phyloP scores from a whole-genome alignment of 2,113 vertebrate genomes.

The Catharus fuscescens region DNA sequence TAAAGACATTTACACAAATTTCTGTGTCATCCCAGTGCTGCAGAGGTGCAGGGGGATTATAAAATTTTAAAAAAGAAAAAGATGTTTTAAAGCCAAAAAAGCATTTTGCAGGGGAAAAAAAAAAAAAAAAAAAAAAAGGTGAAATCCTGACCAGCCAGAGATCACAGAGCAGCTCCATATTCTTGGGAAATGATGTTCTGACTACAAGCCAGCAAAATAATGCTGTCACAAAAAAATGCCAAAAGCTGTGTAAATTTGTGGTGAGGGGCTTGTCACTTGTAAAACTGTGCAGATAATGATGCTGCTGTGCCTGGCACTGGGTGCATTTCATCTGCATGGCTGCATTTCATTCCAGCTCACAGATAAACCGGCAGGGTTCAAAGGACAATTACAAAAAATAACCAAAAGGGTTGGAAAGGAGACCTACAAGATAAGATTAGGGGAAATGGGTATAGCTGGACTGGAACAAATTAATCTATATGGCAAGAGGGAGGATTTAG shows the following conservation, averaged over 20 bases:
- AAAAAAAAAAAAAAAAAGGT: background rate
- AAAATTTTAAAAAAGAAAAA: background rate
- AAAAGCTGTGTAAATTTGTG: background rate
- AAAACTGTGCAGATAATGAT: background rate
- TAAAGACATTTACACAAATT: background rate
- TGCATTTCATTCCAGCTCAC: background rate
- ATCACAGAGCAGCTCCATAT: background rate
- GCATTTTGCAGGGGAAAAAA: background rate
- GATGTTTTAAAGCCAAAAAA: background rate
- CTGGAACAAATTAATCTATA: conserved; percentile 41
- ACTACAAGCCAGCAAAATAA: background rate
- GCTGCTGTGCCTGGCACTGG: conserved; percentile 11
- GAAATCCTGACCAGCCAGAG: background rate
- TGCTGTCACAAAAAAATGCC: background rate
- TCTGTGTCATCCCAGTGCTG: background rate
- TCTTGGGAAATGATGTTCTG: background rate
- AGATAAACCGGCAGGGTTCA: conserved; percentile 8
- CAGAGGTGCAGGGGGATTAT: background rate
- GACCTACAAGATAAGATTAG: background rate
- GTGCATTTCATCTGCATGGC: background rate
- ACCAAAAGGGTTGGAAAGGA: background rate
- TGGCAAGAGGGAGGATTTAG: background rate
- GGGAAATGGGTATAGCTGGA: background rate
- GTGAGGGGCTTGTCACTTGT: background rate
- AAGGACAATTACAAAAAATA: background rate